These are phyloP conservation scores for Labroides dimidiatus DNA, from an alignment of 2,797 vertebrate species.

Conservation along the genomic window DNA sequence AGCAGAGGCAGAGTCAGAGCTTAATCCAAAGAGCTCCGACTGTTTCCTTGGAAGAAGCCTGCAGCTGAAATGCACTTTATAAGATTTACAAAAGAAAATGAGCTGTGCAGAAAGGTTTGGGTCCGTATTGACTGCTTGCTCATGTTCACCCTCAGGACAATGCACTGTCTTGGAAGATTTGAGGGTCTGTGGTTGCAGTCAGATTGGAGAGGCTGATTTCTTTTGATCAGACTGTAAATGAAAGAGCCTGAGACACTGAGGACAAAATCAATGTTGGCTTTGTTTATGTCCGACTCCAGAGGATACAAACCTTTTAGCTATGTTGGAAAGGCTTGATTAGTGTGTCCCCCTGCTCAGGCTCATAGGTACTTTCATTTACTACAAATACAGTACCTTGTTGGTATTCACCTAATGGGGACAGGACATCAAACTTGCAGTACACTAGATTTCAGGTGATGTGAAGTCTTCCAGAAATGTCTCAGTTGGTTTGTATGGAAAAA, in stretches of 20 bases:
- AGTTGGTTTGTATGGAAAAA: not conserved
- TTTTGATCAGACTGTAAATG: not conserved
- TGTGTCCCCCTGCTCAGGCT: not conserved
- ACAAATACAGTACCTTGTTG: not conserved
- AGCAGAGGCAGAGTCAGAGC: constrained; percentile 8
- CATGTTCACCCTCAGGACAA: not conserved
- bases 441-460: not conserved
- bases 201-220: not conserved
- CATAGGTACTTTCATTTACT: constrained; percentile 5
- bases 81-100: constrained; percentile 2
- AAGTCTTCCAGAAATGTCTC: not conserved
- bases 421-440: no score
- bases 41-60: constrained; percentile 1
- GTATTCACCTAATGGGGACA: not conserved
- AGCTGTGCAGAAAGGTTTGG: constrained; percentile 8
- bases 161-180: not conserved
- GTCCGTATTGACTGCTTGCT: constrained; percentile 1
- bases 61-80: constrained; percentile 6
- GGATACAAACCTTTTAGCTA: not conserved
- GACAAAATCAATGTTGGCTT: not conserved
- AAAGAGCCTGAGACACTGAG: not conserved
- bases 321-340: not conserved
- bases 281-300: constrained; percentile 6
- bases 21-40: not conserved
- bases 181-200: constrained; percentile 7